phyloP scores from a whole-genome alignment of 64 coral and sea anemone species.

The Actinia equina region DNA sequence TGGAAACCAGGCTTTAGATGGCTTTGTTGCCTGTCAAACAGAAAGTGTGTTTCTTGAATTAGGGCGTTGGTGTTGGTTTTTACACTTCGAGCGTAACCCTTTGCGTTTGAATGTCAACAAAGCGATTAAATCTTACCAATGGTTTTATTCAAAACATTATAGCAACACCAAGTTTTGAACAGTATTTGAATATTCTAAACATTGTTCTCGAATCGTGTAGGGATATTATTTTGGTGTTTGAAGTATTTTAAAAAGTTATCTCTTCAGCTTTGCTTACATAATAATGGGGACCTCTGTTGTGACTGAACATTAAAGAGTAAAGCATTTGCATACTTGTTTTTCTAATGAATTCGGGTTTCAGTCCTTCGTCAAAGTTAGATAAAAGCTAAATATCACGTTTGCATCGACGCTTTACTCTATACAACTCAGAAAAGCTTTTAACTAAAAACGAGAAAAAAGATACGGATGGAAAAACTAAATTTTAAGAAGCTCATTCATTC shows the following conservation, averaged over 20 bases:
- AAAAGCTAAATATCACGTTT: too few species aligned
- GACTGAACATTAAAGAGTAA: not conserved
- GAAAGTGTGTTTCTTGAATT: not conserved
- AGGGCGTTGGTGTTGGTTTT: not conserved
- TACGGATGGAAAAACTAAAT: too few species aligned
- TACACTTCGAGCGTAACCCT: not conserved
- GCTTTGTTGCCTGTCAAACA: too few species aligned
- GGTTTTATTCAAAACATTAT: not conserved
- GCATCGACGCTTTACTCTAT: too few species aligned
- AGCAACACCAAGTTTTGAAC: not conserved
- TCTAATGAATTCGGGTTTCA: not conserved
- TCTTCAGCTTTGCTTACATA: not conserved
- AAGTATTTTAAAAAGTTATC: not conserved
- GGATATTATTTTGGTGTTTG: too few species aligned
- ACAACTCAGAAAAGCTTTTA: too few species aligned
- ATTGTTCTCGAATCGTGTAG: too few species aligned
- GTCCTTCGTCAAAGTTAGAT: too few species aligned
- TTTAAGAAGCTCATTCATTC: too few species aligned
- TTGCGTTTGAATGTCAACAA: not conserved
- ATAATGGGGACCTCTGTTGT: not conserved
- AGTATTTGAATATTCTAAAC: too few species aligned
- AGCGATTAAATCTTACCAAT: not conserved
- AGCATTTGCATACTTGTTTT: not conserved
- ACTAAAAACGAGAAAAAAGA: too few species aligned
- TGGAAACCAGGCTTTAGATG: too few species aligned